Evolutionary conservation across 2,113 vertebrate species (phyloP).

Genomic region (Erythrocebus patas): DNA sequence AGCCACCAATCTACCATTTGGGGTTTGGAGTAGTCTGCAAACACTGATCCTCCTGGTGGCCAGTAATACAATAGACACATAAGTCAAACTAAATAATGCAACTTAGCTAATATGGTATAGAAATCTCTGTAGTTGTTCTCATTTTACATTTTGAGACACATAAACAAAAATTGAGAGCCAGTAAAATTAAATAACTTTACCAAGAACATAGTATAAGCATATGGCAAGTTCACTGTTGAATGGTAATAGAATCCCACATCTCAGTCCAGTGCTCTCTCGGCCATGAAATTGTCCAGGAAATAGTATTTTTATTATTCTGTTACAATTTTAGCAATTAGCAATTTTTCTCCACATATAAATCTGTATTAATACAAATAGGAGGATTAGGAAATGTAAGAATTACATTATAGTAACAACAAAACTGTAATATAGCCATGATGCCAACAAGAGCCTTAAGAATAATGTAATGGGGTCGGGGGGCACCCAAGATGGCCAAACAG

Average conservation of each 20-base stretch:
- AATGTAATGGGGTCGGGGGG: neutral
- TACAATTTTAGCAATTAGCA: neutral
- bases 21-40: slow-evolving; percentile 88
- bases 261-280: neutral
- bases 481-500: too few species aligned
- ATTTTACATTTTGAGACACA: neutral
- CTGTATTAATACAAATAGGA: neutral
- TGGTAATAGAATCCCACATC: neutral
- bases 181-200: neutral
- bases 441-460: neutral
- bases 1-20: slow-evolving; percentile 88
- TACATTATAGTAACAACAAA: neutral
- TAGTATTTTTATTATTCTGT: neutral
- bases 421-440: neutral
- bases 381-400: neutral
- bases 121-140: neutral
- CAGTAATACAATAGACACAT: slow-evolving; percentile 82
- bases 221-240: neutral
- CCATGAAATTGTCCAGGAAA: neutral
- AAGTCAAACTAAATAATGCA: neutral
- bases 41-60: slow-evolving; percentile 86
- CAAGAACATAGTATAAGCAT: neutral
- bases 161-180: neutral
- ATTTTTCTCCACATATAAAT: neutral
- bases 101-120: neutral